Base-by-base conservation (phyloP, 2,888 invertebrate genomes). In the Esperia sulphurella region DNA sequence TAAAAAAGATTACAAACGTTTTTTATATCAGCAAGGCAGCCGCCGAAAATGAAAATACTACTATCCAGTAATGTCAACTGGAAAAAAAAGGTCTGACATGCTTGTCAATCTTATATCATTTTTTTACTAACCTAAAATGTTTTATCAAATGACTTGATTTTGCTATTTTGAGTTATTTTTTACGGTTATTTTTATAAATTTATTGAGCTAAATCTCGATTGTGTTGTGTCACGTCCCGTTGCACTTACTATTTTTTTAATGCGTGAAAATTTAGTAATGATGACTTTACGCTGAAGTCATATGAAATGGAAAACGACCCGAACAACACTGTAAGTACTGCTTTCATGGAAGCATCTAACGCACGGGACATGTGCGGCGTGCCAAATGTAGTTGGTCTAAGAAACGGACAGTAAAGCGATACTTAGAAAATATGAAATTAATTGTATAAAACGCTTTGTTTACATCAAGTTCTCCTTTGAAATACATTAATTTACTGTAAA, bases 41-140 rank as follows among this genome's bases (percentile, higher is more conserved):
- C 73, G 75, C 71, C 76, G 75, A 79, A 79, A 82, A 88, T 89
- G 88, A 85, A 85, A 88, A 88, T 89, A 80, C 68, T 87, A 75
- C 64, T 87, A 75, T 81, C 75, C 72, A 78, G 83, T 80, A 82
- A 87, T 87, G 89, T 84, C 88, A 88, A 64, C 74, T 81, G 85
- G 86, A 89, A 87, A 83, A 89, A 88, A 87, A 89, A 89, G 88
- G 88, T 89, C 73, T 87, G 87, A 86, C 88, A 87, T 86, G 82
- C 65, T 79, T 83, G 89, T 86, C 88, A 88, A 78, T 83, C 72
- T 75, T 76, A 68, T 83, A 88, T 81, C 68, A 86, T 86, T 86
- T 87, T 87, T 89, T 89, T 87, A 87, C 86, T 89, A 88, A 89
- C 89, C 88, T 87, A 89, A 89, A 89, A 89, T 89, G 89, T 88